These are phyloP conservation scores for Macaca mulatta DNA, from an alignment of 2,113 vertebrate genomes.

Conservation along the genomic window DNA sequence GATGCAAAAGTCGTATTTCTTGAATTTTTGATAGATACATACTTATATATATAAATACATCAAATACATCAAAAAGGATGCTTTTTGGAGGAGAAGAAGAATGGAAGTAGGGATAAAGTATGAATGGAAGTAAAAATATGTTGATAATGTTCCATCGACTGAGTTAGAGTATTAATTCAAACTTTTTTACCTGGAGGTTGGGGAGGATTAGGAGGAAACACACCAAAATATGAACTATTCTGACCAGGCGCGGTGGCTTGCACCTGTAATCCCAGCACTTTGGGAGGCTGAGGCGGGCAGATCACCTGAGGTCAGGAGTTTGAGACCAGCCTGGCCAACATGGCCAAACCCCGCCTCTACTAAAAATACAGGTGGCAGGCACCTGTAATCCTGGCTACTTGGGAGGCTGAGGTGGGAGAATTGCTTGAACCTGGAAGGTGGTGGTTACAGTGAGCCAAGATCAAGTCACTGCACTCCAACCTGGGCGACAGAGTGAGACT, in stretches of 20 bases:
- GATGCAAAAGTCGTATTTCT: neutral
- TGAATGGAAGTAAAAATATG: neutral
- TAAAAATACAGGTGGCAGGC: no score
- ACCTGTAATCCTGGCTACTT: no score
- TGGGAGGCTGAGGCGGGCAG: no score
- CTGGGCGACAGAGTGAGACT: no score
- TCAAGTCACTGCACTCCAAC: no score
- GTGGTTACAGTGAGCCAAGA: no score
- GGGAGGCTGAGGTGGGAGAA: no score
- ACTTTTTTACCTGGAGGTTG: neutral
- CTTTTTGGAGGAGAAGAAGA: fast-evolving
- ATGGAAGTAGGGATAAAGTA: neutral
- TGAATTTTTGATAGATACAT: neutral
- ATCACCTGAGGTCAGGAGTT: no score
- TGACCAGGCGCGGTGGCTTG: neutral
- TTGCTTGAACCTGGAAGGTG: no score
- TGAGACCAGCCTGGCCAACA: no score
- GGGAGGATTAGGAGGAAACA: neutral
- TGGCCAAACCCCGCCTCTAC: no score
- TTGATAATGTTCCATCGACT: neutral
- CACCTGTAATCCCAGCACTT: no score
- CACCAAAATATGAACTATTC: neutral
- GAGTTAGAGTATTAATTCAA: neutral
- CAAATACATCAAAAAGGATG: neutral
- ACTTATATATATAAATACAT: neutral